phyloP scores from a whole-genome alignment of 1,140 invertebrate genomes.

The Eumeta japonica region DNA sequence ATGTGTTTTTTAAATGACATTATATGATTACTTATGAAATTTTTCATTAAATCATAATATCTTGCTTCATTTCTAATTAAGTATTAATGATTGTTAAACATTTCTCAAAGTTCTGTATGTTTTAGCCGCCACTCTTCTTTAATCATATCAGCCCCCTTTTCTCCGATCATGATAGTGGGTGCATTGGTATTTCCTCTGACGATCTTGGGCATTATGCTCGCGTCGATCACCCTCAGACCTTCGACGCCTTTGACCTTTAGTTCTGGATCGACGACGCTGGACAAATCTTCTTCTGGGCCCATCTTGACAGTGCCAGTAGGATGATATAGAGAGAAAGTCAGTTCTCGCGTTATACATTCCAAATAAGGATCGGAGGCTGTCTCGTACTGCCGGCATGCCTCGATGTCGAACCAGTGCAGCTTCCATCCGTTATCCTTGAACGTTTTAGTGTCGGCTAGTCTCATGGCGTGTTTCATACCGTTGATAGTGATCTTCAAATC shows the following conservation, averaged over 20 bases:
- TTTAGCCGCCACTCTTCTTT: slow-evolving; percentile 56
- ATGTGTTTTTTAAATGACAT: too few species aligned
- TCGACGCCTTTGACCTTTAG: slow-evolving; percentile 62
- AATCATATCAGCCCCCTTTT: slow-evolving; percentile 67
- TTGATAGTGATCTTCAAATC: slow-evolving; percentile 59
- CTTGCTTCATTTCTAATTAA: too few species aligned
- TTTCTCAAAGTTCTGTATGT: too few species aligned
- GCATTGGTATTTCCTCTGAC: slow-evolving; percentile 70
- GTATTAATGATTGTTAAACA: too few species aligned
- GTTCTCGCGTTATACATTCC: slow-evolving; percentile 45
- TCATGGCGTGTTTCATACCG: slow-evolving; percentile 48
- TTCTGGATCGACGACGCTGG: slow-evolving; percentile 63
- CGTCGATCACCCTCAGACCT: slow-evolving; percentile 66
- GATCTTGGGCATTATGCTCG: slow-evolving; percentile 71
- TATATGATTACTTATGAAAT: too few species aligned
- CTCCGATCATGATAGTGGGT: slow-evolving; percentile 69
- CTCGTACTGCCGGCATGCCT: slow-evolving; percentile 33
- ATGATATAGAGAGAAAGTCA: slow-evolving; percentile 62
- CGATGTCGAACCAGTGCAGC: slow-evolving; percentile 36
- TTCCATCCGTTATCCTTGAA: slow-evolving; percentile 39
- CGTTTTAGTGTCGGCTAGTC: slow-evolving; percentile 49
- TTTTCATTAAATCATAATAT: too few species aligned
- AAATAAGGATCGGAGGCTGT: slow-evolving; percentile 57
- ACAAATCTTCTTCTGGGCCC: slow-evolving; percentile 58
- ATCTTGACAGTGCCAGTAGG: slow-evolving; percentile 66